phyloP scores from a whole-genome alignment of 1,140 invertebrate species.

The Danaus melanippus region DNA sequence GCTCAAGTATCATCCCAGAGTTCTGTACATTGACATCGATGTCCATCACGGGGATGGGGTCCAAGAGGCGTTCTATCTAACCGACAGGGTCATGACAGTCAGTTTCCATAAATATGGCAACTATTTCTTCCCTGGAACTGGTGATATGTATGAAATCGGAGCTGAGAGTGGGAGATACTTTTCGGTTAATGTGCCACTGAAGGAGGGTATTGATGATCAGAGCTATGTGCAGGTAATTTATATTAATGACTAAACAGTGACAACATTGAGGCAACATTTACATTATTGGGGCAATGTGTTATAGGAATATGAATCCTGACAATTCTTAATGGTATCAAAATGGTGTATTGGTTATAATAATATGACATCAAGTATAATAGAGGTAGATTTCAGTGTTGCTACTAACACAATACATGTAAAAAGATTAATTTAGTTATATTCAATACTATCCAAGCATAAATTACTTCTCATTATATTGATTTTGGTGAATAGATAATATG shows the following conservation, averaged over 20 bases:
- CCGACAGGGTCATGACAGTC: slow-evolving; percentile 99
- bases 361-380: too few species aligned
- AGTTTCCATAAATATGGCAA: slow-evolving; percentile 99
- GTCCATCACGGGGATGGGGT: slow-evolving; percentile 99
- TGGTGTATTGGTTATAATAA: too few species aligned
- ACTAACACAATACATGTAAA: too few species aligned
- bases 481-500: too few species aligned
- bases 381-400: too few species aligned
- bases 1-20: slow-evolving; percentile 94
- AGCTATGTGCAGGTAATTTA: slow-evolving; percentile 84
- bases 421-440: too few species aligned
- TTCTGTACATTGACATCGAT: slow-evolving; percentile 99
- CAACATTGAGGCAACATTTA: too few species aligned
- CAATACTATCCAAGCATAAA: too few species aligned
- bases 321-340: too few species aligned
- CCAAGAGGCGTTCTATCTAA: slow-evolving; percentile 99
- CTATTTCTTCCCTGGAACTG: slow-evolving; percentile 98
- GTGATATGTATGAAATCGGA: slow-evolving; percentile 98
- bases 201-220: slow-evolving; percentile 96
- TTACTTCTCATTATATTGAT: too few species aligned
- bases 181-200: slow-evolving; percentile 96
- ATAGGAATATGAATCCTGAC: too few species aligned
- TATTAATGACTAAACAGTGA: not conserved
- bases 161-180: slow-evolving; percentile 95
- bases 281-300: too few species aligned